These are phyloP conservation scores for Nezara viridula DNA, from an alignment of 2,888 invertebrate genomes.

Conservation along the genomic window DNA sequence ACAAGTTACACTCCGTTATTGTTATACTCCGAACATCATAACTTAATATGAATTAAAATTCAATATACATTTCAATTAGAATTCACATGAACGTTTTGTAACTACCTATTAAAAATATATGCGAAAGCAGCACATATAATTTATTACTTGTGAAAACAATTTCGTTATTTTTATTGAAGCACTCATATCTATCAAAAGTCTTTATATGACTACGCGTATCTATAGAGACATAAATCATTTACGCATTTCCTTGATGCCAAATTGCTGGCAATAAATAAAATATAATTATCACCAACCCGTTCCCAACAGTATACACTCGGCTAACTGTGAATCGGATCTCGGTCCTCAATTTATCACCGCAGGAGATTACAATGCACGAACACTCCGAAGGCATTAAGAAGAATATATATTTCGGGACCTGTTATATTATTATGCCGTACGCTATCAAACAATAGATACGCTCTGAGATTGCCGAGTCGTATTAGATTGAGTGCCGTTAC, in stretches of 20 bases:
- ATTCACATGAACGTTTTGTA: no score
- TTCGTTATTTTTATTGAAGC: background rate
- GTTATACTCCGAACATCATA: no score
- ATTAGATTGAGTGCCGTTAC: background rate
- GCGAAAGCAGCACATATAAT: no score
- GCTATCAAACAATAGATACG: constrained; percentile 5
- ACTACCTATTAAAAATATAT: no score
- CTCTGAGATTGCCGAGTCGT: background rate
- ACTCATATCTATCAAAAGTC: background rate
- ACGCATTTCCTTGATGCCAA: background rate
- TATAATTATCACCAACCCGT: background rate
- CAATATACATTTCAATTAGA: no score
- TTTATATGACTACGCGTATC: background rate
- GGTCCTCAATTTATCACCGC: background rate
- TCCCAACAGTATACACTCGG: background rate
- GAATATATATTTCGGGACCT: constrained; percentile 15
- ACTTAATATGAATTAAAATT: no score
- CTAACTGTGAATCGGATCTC: background rate
- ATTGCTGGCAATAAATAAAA: background rate
- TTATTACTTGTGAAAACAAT: background rate
- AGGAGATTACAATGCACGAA: background rate
- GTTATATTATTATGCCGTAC: background rate
- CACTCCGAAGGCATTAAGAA: background rate
- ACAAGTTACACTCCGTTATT: no score
- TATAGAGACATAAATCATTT: constrained; percentile 1